These are phyloP conservation scores for Anagyrus pseudococci DNA, from an alignment of 2,888 invertebrate genomes.

Conservation along the genomic window DNA sequence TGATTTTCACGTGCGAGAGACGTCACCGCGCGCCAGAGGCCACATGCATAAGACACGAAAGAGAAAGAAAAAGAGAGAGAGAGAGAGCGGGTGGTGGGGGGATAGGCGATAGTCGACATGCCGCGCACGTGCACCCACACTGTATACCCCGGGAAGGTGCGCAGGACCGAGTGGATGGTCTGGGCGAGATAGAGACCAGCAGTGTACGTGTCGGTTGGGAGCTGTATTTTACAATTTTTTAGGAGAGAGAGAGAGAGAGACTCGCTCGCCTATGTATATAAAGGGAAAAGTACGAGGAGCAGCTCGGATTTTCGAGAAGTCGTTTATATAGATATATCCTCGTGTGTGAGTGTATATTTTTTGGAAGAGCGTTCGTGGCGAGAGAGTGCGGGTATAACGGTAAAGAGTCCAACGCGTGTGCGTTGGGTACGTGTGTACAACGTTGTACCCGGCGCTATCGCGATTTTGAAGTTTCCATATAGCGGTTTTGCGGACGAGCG, in stretches of 20 bases:
- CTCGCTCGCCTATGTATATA: too few species aligned
- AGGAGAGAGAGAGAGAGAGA: background rate
- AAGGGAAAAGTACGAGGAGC: background rate
- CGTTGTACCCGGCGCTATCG: background rate
- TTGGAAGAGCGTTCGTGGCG: too few species aligned
- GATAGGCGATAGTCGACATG: constrained; percentile 12
- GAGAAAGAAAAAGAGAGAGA: too few species aligned
- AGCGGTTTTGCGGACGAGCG: background rate
- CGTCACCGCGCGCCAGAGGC: constrained; percentile 16
- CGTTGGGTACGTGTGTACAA: too few species aligned
- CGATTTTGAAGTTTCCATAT: background rate
- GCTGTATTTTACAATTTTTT: constrained; percentile 33
- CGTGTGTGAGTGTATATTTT: background rate
- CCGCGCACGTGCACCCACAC: constrained; percentile 32
- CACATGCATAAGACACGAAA: background rate
- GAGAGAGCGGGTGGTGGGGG: too few species aligned
- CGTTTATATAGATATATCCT: constrained; percentile 27
- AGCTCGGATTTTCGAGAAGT: constrained; percentile 31
- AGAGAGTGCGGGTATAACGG: too few species aligned
- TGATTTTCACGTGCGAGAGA: constrained; percentile 28
- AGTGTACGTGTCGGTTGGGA: constrained; percentile 18
- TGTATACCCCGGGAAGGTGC: too few species aligned
- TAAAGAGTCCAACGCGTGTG: too few species aligned
- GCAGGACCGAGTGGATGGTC: too few species aligned
- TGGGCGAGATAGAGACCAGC: constrained; percentile 6